These are phyloP conservation scores for Acyrthosiphon pisum DNA, from an alignment of 1,140 invertebrate species.

Conservation along the genomic window DNA sequence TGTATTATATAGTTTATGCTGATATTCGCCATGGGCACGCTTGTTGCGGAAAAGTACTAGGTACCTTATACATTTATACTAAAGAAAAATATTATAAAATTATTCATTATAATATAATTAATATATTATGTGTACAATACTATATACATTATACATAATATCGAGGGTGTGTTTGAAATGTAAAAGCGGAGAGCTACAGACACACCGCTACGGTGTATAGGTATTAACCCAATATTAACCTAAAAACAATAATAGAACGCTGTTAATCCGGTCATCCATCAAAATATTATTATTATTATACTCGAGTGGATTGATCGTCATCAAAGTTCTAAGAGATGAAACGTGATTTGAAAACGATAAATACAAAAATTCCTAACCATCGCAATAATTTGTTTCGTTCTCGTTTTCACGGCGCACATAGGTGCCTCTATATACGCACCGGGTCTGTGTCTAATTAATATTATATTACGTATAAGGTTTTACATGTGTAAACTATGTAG, in stretches of 20 bases:
- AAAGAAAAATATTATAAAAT: not conserved
- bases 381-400: constrained; percentile 1
- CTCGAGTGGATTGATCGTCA: not conserved
- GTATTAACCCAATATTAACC: constrained; percentile 42
- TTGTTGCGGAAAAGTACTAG: not conserved
- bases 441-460: not conserved
- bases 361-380: not conserved
- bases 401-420: not conserved
- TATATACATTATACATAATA: not conserved
- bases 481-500: not conserved
- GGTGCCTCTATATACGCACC: not conserved
- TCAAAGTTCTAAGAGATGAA: not conserved
- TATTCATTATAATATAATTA: constrained; percentile 17
- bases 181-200: not conserved
- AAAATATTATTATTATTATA: not conserved
- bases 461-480: not conserved
- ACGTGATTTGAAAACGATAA: not conserved
- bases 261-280: not conserved
- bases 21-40: not conserved
- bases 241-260: not conserved
- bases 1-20: not conserved
- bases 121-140: not conserved
- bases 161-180: not conserved
- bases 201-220: too few species aligned
- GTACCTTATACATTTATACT: not conserved